phyloP scores from a whole-genome alignment of 1,140 invertebrate species.

The Chymomyza costata region DNA sequence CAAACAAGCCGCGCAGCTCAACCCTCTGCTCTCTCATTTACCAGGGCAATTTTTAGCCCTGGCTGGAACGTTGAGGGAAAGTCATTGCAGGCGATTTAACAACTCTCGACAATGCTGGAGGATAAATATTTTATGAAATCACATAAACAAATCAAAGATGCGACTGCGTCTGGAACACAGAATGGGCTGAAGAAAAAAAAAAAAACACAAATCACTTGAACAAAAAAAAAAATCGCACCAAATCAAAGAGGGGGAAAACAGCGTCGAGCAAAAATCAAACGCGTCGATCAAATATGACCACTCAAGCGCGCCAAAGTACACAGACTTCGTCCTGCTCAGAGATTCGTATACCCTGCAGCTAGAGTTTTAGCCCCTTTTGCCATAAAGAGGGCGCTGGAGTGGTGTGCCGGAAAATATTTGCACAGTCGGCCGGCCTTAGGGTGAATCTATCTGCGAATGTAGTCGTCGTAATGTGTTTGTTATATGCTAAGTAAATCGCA shows the following conservation, averaged over 20 bases:
- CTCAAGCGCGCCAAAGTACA: conserved; percentile 57
- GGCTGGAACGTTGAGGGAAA: conserved; percentile 45
- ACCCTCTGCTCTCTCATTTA: too few species aligned
- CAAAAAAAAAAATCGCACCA: conserved; percentile 10
- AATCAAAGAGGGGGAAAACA: conserved; percentile 22
- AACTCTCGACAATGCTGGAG: conserved; percentile 48
- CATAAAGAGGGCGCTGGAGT: too few species aligned
- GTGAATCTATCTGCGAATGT: too few species aligned
- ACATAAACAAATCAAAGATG: conserved; percentile 73
- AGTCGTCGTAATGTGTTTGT: conserved; percentile 66
- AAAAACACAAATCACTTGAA: conserved; percentile 55
- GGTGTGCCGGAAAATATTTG: conserved; percentile 50
- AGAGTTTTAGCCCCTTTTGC: conserved; percentile 38
- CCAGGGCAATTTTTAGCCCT: conserved; percentile 2
- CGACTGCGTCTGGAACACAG: too few species aligned
- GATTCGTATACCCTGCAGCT: conserved; percentile 43
- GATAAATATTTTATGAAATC: conserved; percentile 74
- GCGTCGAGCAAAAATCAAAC: conserved; percentile 33
- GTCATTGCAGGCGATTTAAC: conserved; percentile 71
- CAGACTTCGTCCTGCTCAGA: conserved; percentile 17
- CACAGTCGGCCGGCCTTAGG: conserved; percentile 12
- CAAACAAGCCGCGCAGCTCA: not conserved
- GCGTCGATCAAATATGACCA: conserved; percentile 69
- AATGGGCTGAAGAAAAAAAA: conserved; percentile 13
- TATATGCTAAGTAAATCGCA: conserved; percentile 71